Evolutionary conservation across 2,888 invertebrate species (phyloP).

Genomic region (Chironomus tentans): DNA sequence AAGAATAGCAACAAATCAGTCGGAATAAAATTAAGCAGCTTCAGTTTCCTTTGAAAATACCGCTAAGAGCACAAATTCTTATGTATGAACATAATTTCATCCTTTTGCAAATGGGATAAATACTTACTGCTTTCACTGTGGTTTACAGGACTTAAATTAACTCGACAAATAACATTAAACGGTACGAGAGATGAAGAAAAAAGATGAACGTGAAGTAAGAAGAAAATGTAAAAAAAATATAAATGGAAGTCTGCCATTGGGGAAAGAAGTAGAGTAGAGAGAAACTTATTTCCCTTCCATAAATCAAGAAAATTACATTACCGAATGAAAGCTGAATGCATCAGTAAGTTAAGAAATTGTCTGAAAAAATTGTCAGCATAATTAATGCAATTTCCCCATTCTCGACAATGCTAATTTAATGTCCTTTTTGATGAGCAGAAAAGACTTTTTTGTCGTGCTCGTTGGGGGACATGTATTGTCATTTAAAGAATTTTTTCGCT

Average conservation of each 20-base stretch:
- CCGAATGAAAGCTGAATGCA: neutral
- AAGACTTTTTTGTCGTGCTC: too few relatives aligned
- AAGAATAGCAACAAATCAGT: too few relatives aligned
- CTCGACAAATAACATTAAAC: neutral
- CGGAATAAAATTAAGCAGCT: neutral
- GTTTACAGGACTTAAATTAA: neutral
- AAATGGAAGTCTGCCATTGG: neutral
- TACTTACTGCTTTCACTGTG: neutral
- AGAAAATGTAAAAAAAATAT: neutral
- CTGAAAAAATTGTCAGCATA: neutral
- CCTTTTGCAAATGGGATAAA: neutral
- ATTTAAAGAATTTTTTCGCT: too few relatives aligned
- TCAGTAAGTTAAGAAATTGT: neutral
- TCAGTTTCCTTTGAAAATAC: too few relatives aligned
- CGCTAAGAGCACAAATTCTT: too few relatives aligned
- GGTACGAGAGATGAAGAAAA: neutral
- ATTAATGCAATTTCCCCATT: neutral
- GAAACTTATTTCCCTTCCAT: neutral
- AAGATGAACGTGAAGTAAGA: neutral
- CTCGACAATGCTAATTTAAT: too few relatives aligned
- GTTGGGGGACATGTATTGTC: too few relatives aligned
- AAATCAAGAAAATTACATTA: neutral
- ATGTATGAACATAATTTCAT: too few relatives aligned
- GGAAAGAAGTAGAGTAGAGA: neutral
- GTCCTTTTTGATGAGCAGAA: too few relatives aligned